Evolutionary conservation across 2,113 vertebrate genomes (phyloP).

Genomic region (Plestiodon gilberti): DNA sequence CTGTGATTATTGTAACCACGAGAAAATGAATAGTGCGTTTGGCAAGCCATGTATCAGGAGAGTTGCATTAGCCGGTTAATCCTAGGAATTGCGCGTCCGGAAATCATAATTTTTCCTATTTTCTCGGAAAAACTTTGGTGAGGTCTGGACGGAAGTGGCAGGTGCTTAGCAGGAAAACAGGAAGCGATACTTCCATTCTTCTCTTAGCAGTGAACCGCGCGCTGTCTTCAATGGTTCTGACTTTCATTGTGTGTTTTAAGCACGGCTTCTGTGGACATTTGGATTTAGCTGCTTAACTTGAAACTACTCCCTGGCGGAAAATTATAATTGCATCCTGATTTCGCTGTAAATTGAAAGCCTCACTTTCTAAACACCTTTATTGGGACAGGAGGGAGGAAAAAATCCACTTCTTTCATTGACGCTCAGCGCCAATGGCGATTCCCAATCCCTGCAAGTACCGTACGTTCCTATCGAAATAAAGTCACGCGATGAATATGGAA

Average conservation of each 20-base stretch:
- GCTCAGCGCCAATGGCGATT: too few species aligned
- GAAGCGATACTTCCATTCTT: neutral
- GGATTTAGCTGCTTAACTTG: accelerated
- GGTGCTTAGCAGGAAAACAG: neutral
- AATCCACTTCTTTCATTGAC: neutral
- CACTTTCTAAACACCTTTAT: neutral
- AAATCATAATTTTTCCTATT: too few species aligned
- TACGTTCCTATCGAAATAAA: neutral
- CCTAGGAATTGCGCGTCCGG: neutral
- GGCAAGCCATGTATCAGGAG: too few species aligned
- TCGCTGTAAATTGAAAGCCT: neutral
- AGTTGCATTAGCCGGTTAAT: neutral
- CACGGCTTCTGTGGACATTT: neutral
- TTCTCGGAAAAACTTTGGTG: neutral
- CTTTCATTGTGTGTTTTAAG: neutral
- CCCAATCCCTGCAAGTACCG: too few species aligned
- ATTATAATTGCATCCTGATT: too few species aligned
- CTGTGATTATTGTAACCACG: neutral
- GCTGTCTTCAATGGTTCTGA: neutral
- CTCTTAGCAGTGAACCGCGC: accelerated
- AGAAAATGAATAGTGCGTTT: neutral
- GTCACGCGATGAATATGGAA: neutral
- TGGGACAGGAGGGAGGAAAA: neutral
- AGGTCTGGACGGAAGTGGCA: neutral
- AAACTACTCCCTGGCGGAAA: neutral